These are phyloP conservation scores for Uria lomvia DNA, from an alignment of 2,113 vertebrate genomes.

Conservation along the genomic window DNA sequence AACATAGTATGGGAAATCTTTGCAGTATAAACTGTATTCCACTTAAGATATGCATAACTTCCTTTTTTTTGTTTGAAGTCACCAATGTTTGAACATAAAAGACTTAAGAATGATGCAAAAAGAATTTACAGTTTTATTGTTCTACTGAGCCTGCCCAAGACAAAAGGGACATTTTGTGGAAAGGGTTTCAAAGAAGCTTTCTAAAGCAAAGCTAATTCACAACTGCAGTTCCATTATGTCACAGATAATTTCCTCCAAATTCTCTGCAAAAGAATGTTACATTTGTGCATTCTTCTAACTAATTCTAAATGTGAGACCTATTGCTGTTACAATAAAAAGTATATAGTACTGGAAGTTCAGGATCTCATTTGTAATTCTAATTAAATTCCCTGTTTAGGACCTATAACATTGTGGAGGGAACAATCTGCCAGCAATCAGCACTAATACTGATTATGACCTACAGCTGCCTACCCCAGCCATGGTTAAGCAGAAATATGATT, in stretches of 20 bases:
- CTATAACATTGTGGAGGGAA: neutral
- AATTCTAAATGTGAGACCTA: neutral
- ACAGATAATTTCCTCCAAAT: neutral
- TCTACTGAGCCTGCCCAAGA: neutral
- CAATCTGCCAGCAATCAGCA: neutral
- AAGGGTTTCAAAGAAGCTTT: neutral
- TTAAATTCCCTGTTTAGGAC: neutral
- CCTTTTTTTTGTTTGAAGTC: neutral
- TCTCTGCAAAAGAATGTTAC: neutral
- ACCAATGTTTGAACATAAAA: neutral
- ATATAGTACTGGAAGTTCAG: neutral
- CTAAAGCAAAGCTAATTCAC: neutral
- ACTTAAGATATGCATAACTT: neutral
- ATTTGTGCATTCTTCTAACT: neutral
- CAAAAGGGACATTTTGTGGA: neutral
- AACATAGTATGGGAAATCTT: neutral
- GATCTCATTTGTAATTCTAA: neutral
- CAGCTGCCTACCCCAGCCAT: neutral
- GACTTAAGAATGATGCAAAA: neutral
- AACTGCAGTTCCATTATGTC: neutral
- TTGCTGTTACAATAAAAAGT: neutral
- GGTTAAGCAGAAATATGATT: neutral
- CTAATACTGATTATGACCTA: neutral
- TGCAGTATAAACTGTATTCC: neutral
- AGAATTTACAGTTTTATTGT: neutral